These are phyloP conservation scores for Camponotus pennsylvanicus DNA, from an alignment of 1,140 invertebrate genomes.

Conservation along the genomic window DNA sequence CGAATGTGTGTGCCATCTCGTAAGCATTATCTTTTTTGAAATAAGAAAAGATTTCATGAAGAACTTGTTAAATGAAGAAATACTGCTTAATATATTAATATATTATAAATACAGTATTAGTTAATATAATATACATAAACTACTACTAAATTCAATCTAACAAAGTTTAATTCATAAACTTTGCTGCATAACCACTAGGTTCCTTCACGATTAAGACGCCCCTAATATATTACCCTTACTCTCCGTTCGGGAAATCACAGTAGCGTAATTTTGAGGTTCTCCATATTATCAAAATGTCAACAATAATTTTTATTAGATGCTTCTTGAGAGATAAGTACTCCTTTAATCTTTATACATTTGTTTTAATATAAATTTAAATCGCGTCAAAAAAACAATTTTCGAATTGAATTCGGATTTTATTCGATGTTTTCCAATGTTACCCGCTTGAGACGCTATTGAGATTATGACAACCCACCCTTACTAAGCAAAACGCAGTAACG, in stretches of 20 bases:
- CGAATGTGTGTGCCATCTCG: too few species aligned
- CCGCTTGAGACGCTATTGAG: conserved; percentile 1
- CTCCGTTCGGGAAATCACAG: conserved; percentile 21
- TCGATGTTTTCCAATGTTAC: neutral
- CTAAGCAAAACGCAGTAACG: conserved; percentile 9
- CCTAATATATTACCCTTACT: conserved; percentile 18
- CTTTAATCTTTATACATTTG: neutral
- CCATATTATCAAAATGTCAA: neutral
- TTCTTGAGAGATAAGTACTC: neutral
- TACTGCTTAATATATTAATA: neutral
- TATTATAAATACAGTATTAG: neutral
- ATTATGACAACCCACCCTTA: neutral
- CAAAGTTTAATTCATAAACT: neutral
- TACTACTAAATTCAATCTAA: too few species aligned
- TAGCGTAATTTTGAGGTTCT: conserved; percentile 36
- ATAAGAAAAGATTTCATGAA: neutral
- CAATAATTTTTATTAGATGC: neutral
- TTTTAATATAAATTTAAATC: neutral
- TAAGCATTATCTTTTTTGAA: neutral
- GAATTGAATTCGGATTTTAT: neutral
- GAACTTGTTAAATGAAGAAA: neutral
- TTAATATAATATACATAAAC: neutral
- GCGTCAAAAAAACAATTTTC: neutral
- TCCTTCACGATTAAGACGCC: neutral
- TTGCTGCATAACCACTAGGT: neutral